Evolutionary conservation across 2,888 invertebrate species (phyloP).

Genomic region (Bombylius discolor): DNA sequence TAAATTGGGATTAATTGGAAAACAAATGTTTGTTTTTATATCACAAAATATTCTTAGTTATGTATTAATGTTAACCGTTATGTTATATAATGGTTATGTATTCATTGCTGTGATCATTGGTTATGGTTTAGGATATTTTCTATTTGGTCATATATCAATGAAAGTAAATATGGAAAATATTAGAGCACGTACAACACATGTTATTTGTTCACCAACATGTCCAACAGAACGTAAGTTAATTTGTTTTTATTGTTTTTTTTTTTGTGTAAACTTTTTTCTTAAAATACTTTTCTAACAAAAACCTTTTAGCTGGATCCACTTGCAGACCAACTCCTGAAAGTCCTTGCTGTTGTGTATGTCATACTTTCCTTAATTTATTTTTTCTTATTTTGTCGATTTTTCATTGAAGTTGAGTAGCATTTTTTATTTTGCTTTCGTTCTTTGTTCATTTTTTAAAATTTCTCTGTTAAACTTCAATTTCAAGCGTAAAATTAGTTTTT

Average conservation of each 20-base stretch:
- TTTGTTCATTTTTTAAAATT: too few species aligned
- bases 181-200: conserved; percentile 34
- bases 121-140: conserved; percentile 45
- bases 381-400: too few species aligned
- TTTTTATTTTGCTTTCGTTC: too few species aligned
- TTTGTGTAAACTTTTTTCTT: neutral
- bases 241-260: neutral
- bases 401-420: too few species aligned
- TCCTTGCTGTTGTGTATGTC: neutral
- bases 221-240: conserved; percentile 20
- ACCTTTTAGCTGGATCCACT: neutral
- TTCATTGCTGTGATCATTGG: conserved; percentile 51
- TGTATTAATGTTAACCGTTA: conserved; percentile 58
- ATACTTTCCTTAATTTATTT: too few species aligned
- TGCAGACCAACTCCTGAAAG: neutral
- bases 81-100: conserved; percentile 58
- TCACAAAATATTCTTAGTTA: conserved; percentile 48
- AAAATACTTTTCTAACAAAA: neutral
- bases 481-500: too few species aligned
- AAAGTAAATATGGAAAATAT: conserved; percentile 41
- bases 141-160: conserved; percentile 42
- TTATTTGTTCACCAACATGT: conserved; percentile 34
- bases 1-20: conserved; percentile 8
- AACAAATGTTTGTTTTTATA: conserved; percentile 19
- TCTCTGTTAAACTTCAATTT: too few species aligned